phyloP scores from a whole-genome alignment of 2,797 vertebrate species.

The Hippoglossus hippoglossus region DNA sequence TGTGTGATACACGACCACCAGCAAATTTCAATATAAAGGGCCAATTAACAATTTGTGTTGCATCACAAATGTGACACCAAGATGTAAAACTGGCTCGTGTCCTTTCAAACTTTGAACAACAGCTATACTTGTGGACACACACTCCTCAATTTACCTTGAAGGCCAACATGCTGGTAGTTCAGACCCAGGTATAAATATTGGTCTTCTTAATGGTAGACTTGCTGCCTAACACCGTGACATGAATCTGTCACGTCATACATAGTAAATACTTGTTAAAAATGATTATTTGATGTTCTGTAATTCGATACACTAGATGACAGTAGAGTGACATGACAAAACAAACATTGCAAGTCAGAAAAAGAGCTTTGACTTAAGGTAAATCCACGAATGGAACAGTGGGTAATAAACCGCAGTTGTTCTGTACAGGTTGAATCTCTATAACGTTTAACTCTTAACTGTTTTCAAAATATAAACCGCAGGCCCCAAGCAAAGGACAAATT shows the following conservation, averaged over 20 bases:
- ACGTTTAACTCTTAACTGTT: constrained; percentile 6
- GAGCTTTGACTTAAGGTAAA: neutral
- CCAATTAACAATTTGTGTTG: too few relatives aligned
- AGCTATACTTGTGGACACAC: neutral
- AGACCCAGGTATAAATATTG: neutral
- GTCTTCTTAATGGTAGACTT: neutral
- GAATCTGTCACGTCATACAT: neutral
- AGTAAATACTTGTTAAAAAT: neutral
- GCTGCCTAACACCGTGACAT: neutral
- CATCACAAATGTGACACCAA: neutral
- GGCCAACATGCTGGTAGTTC: neutral
- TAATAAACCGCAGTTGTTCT: neutral
- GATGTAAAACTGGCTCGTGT: neutral
- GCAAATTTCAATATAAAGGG: too few relatives aligned
- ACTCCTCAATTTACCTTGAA: neutral
- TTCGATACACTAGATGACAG: neutral
- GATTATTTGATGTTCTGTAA: neutral
- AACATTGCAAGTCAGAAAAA: neutral
- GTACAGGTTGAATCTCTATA: neutral
- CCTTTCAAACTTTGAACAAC: neutral
- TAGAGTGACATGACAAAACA: neutral
- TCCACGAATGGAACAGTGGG: too few relatives aligned
- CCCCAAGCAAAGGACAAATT: neutral
- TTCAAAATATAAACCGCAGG: constrained; percentile 8
- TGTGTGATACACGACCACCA: too few relatives aligned